Percentiles rank a stretch among this genome's conserved stretches.
phyloP scores from a whole-genome alignment of 92 coral and sea anemone species.

The Siderastrea siderea region DNA sequence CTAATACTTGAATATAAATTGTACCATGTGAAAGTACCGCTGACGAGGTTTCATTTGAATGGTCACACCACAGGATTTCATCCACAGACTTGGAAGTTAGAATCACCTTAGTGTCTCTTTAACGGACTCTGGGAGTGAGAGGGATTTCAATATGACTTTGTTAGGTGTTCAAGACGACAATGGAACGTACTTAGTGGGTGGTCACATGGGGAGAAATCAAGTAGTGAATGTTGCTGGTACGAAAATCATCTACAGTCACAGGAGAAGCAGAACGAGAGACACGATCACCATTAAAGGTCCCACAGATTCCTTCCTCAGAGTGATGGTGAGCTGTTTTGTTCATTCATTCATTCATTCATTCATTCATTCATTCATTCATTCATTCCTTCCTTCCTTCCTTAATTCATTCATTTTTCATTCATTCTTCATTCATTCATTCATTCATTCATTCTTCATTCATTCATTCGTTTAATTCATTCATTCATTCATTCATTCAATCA shows the following conservation, averaged over 20 bases:
- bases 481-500: not conserved
- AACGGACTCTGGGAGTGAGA: too few relatives aligned
- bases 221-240: not conserved
- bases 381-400: not conserved
- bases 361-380: not conserved
- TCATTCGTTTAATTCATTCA: not conserved
- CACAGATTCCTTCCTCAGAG: not conserved
- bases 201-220: not conserved
- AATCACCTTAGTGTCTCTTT: too few relatives aligned
- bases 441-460: not conserved
- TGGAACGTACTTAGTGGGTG: slow-evolving; percentile 22
- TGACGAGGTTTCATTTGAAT: too few relatives aligned
- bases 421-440: not conserved
- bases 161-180: slow-evolving; percentile 17
- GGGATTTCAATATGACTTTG: not conserved
- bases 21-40: too few relatives aligned
- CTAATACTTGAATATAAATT: too few relatives aligned
- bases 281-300: not conserved
- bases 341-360: not conserved
- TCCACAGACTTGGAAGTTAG: too few relatives aligned
- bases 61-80: too few relatives aligned
- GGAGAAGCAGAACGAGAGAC: not conserved
- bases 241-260: not conserved
- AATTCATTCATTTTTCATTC: not conserved
- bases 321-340: not conserved